Evolutionary conservation across 2,797 vertebrate genomes (phyloP).

Genomic region (Clarias laeviceps): DNA sequence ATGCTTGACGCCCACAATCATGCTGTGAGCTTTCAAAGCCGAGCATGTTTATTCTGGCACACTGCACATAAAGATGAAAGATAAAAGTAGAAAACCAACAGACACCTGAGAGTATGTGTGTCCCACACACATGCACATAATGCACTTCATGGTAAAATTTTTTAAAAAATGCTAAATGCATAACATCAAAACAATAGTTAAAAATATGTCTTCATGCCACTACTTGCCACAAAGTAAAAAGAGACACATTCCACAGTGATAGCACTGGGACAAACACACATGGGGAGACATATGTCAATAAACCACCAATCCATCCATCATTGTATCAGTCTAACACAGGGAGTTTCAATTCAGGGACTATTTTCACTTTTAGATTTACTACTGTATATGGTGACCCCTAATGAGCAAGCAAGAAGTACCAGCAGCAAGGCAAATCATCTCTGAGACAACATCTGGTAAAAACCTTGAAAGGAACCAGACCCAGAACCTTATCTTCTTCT

Average conservation of each 20-base stretch:
- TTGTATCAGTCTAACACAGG: background rate
- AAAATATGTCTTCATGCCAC: constrained; percentile 45
- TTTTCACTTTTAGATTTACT: background rate
- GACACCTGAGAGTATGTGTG: constrained; percentile 31
- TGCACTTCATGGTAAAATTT: background rate
- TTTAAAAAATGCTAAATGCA: constrained; percentile 16
- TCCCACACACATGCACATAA: constrained; percentile 19
- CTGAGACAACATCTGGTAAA: background rate
- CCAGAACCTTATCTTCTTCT: background rate
- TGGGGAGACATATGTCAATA: background rate
- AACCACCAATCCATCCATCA: background rate
- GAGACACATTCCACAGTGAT: constrained; percentile 43
- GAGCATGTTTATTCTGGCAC: constrained; percentile 38
- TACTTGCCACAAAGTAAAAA: constrained; percentile 48
- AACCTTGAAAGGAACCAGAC: background rate
- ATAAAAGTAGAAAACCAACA: constrained; percentile 42
- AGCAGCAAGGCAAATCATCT: background rate
- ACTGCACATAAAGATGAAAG: constrained; percentile 32
- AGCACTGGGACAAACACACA: constrained; percentile 15
- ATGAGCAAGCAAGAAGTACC: background rate
- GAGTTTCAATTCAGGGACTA: background rate
- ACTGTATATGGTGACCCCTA: background rate
- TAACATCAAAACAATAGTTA: constrained; percentile 45
- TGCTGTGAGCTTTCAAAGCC: constrained; percentile 46
- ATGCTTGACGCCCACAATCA: constrained; percentile 53